phyloP scores from a whole-genome alignment of 2,797 vertebrate genomes.

The Liparis tanakae region DNA sequence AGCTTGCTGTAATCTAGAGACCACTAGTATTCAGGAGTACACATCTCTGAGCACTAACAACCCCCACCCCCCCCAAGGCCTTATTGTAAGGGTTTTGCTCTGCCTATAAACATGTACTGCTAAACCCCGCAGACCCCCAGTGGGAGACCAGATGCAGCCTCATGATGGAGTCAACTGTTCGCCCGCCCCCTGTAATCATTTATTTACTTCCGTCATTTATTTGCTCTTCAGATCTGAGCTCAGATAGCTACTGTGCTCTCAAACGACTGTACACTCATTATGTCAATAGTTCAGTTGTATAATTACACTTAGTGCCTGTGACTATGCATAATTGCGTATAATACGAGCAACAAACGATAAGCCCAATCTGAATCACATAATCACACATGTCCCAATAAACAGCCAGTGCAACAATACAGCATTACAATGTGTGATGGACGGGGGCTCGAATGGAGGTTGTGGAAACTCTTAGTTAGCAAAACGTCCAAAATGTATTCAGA shows the following conservation, averaged over 20 bases:
- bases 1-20: not conserved
- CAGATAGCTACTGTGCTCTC: constrained; percentile 1
- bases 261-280: not conserved
- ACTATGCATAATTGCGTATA: constrained; percentile 4
- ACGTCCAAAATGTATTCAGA: constrained; percentile 2
- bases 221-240: constrained; percentile 8
- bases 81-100: not conserved
- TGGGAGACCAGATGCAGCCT: constrained; percentile 1
- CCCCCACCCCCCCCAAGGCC: not conserved
- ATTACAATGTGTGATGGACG: constrained; percentile 1
- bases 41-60: not conserved
- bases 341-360: constrained; percentile 11
- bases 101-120: not conserved
- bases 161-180: not conserved
- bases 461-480: not conserved
- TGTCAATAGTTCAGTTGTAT: constrained; percentile 10
- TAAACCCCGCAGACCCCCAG: not conserved
- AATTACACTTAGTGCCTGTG: constrained; percentile 7
- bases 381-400: constrained; percentile 19
- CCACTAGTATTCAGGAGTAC: not conserved
- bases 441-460: constrained; percentile 1
- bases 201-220: constrained; percentile 16
- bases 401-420: constrained; percentile 8
- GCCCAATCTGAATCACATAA: constrained; percentile 13
- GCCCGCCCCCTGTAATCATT: not conserved